Evolutionary conservation across 2,797 vertebrate genomes (phyloP).

Genomic region (Gymnoscopelus microlampas): DNA sequence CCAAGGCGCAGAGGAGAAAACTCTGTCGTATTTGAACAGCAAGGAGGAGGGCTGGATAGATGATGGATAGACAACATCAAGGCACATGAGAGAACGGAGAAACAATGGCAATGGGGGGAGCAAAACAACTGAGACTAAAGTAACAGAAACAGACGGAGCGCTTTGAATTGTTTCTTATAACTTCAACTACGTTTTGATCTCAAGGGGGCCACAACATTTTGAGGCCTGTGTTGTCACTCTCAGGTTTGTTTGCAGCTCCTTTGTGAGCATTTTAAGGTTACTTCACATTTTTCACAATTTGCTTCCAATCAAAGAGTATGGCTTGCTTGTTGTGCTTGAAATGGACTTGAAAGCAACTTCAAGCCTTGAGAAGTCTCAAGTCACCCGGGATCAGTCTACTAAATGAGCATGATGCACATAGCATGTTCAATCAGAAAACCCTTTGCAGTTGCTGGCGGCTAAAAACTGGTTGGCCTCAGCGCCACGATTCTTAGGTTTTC

Average conservation of each 20-base stretch:
- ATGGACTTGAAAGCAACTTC: no score
- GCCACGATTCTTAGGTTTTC: no score
- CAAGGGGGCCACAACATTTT: slow-evolving; percentile 15
- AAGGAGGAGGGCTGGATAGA: slow-evolving; percentile 29
- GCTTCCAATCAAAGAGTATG: not conserved
- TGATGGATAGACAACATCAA: slow-evolving; percentile 42
- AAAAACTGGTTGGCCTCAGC: no score
- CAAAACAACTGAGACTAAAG: slow-evolving; percentile 23
- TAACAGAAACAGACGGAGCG: not conserved
- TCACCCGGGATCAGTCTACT: no score
- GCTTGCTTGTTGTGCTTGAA: not conserved
- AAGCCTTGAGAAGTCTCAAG: no score
- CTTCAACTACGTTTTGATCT: slow-evolving; percentile 48
- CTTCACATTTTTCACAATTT: not conserved
- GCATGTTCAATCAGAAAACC: no score
- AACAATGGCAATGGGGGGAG: slow-evolving; percentile 3
- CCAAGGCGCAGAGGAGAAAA: slow-evolving; percentile 33
- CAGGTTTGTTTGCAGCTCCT: slow-evolving; percentile 30
- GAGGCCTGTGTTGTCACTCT: slow-evolving; percentile 8
- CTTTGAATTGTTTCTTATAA: slow-evolving; percentile 45
- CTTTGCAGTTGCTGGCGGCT: no score
- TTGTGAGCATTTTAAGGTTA: slow-evolving; percentile 9
- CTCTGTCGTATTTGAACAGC: slow-evolving; percentile 20
- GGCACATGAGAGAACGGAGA: no score
- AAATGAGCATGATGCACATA: no score